These are phyloP conservation scores for Perithous albicinctus DNA, from an alignment of 2,888 invertebrate species.

Conservation along the genomic window DNA sequence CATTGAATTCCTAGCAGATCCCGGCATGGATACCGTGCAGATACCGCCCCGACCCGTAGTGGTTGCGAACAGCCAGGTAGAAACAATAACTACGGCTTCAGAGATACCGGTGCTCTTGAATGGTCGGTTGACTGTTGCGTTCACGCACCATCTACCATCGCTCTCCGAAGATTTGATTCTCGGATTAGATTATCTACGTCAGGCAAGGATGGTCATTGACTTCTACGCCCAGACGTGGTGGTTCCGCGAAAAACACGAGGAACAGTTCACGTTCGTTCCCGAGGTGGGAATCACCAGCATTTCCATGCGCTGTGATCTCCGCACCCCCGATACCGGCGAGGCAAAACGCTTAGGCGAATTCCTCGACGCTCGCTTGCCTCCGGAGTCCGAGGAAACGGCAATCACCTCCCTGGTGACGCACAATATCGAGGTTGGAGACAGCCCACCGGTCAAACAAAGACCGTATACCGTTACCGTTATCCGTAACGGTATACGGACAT, in stretches of 20 bases:
- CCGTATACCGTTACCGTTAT: not conserved
- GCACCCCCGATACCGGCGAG: constrained; percentile 4
- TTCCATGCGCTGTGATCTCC: not conserved
- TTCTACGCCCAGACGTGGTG: constrained; percentile 8
- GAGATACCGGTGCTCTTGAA: not conserved
- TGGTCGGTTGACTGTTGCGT: not conserved
- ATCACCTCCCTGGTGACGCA: too few relatives aligned
- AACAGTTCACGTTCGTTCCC: not conserved
- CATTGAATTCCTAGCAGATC: not conserved
- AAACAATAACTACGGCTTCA: not conserved
- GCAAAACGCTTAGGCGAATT: not conserved
- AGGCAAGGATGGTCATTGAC: constrained; percentile 20
- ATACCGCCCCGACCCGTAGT: not conserved
- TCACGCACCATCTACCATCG: constrained; percentile 2
- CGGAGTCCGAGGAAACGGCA: too few relatives aligned
- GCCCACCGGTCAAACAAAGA: not conserved
- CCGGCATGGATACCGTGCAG: not conserved
- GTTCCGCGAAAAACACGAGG: not conserved
- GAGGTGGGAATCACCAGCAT: not conserved
- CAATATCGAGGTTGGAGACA: not conserved
- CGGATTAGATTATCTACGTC: constrained; percentile 12
- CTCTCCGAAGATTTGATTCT: constrained; percentile 27
- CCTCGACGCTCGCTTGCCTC: too few relatives aligned
- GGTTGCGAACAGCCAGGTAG: not conserved
- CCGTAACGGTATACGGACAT: too few relatives aligned